These are phyloP conservation scores for Pyralis farinalis DNA, from an alignment of 2,888 invertebrate species.

Conservation along the genomic window DNA sequence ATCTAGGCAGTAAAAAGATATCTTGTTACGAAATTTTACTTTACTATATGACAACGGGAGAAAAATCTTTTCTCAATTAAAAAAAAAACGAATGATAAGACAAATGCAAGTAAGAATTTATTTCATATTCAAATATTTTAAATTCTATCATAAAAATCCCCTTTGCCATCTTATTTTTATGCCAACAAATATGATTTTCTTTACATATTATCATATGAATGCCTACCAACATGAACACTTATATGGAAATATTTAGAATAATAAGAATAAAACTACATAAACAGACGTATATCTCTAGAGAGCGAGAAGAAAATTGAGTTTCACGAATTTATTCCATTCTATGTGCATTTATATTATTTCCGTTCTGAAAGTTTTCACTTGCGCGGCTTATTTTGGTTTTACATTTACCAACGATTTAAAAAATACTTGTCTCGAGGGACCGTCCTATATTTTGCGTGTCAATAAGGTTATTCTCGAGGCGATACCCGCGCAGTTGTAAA, in stretches of 20 bases:
- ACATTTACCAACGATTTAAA: conserved; percentile 33
- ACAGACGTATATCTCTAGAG: conserved; percentile 25
- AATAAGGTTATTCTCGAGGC: conserved; percentile 48
- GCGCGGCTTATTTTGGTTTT: conserved; percentile 26
- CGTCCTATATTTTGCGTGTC: conserved; percentile 40
- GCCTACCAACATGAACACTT: conserved; percentile 39
- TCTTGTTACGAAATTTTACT: too few relatives aligned
- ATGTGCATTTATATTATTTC: conserved; percentile 26
- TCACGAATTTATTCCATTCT: conserved; percentile 26
- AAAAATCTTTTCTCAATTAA: too few relatives aligned
- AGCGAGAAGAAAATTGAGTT: conserved; percentile 27
- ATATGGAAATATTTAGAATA: conserved; percentile 41
- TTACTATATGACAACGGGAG: too few relatives aligned
- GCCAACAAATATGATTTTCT: conserved; percentile 24
- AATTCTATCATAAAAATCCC: conserved; percentile 2
- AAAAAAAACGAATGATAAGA: too few relatives aligned
- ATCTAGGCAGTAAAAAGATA: too few relatives aligned
- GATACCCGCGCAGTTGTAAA: conserved; percentile 33
- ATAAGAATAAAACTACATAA: conserved; percentile 35
- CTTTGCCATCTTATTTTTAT: conserved; percentile 9
- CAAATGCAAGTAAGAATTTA: background rate
- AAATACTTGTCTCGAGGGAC: conserved; percentile 30
- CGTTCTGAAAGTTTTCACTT: conserved; percentile 31
- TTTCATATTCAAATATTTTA: background rate
- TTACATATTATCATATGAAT: conserved; percentile 46